Conservation (phyloP, 2,888 invertebrate species). For the Ectemnius lituratus region DNA sequence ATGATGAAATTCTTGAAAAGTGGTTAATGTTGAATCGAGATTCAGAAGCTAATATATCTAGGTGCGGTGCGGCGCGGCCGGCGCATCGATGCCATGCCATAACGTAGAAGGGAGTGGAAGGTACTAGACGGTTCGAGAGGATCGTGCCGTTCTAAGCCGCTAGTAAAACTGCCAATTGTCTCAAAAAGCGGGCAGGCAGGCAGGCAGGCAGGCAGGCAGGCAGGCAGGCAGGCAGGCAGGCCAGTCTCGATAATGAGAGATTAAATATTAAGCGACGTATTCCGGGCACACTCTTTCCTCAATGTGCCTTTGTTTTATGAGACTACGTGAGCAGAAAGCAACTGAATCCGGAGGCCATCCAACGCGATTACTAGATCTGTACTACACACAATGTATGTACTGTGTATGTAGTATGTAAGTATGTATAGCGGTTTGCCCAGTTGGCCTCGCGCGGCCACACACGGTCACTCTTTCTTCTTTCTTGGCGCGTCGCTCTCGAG, state of each 20-base stretch:
- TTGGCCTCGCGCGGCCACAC: too few relatives aligned
- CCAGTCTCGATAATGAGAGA: constrained; percentile 75
- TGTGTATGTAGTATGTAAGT: too few relatives aligned
- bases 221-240: constrained; percentile 73
- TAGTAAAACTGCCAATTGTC: too few relatives aligned
- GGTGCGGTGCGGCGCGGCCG: too few relatives aligned
- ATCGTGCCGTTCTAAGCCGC: constrained; percentile 55
- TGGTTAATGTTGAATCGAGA: too few relatives aligned
- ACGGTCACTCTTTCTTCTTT: constrained; percentile 44
- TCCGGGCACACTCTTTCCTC: constrained; percentile 63
- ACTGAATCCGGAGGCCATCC: constrained; percentile 67
- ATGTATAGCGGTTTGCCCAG: too few relatives aligned
- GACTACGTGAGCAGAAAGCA: constrained; percentile 77
- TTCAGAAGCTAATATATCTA: too few relatives aligned
- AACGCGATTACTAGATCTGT: constrained; percentile 68
- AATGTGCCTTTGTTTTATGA: constrained; percentile 77
- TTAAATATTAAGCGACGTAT: constrained; percentile 76
- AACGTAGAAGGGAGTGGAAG: too few relatives aligned
- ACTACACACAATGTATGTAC: too few relatives aligned
- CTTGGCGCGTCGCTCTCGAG: neutral
- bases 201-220: constrained; percentile 72
- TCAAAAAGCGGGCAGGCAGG: constrained; percentile 67
- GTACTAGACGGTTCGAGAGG: neutral
- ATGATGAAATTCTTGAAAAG: too few relatives aligned
- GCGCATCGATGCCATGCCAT: too few relatives aligned